phyloP scores from a whole-genome alignment of 2,113 vertebrate species.

The Python bivittatus region DNA sequence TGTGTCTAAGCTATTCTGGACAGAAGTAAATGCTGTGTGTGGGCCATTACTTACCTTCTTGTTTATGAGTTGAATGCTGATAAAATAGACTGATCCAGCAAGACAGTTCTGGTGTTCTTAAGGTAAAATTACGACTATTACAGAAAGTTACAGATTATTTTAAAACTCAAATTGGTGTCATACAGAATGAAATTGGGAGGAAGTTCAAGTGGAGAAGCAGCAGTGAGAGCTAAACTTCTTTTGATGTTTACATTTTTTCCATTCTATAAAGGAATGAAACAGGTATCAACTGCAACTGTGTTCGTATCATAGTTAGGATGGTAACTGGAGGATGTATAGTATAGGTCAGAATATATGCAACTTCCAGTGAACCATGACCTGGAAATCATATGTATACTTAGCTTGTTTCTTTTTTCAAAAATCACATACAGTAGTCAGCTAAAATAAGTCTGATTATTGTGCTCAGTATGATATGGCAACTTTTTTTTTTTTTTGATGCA shows the following conservation, averaged over 20 bases:
- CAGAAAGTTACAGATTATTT: background rate
- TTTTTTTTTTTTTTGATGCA: background rate
- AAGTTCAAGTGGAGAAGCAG: background rate
- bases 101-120: background rate
- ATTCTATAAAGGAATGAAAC: background rate
- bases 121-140: background rate
- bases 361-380: background rate
- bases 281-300: background rate
- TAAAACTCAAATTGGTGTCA: background rate
- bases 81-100: background rate
- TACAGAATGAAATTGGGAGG: background rate
- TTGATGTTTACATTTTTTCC: background rate
- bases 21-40: background rate
- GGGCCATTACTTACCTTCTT: too few relatives aligned
- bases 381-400: background rate
- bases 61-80: background rate
- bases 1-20: background rate
- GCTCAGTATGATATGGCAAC: background rate
- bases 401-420: background rate
- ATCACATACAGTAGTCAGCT: too few relatives aligned
- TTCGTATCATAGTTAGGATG: background rate
- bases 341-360: background rate
- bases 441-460: background rate
- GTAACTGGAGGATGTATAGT: background rate
- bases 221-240: background rate